A percentile compares a stretch with the other conserved stretches of the same genome.
phyloP scores from a whole-genome alignment of 2,113 vertebrate genomes.

The Salvelinus alpinus region DNA sequence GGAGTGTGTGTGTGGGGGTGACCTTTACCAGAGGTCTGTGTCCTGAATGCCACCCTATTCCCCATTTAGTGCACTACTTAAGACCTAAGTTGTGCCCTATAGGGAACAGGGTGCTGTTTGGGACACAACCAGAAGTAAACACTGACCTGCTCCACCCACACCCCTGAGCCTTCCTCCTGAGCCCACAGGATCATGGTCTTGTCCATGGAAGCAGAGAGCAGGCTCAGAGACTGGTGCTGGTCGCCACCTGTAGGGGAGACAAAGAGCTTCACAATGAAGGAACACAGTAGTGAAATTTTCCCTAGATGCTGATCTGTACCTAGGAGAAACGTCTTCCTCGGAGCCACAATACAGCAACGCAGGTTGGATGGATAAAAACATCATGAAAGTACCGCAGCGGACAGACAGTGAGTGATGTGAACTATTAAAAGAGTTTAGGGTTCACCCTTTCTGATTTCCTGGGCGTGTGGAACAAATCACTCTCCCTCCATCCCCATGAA shows the following conservation, averaged over 20 bases:
- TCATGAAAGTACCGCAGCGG: neutral
- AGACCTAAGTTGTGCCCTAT: too few species aligned
- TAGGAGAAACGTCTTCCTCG: slow-evolving; percentile 82
- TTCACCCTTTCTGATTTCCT: neutral
- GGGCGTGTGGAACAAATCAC: neutral
- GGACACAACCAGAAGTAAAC: neutral
- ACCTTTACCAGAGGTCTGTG: neutral
- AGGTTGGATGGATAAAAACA: neutral
- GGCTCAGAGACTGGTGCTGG: slow-evolving; percentile 81
- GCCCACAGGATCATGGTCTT: slow-evolving; percentile 98
- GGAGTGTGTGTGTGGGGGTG: neutral
- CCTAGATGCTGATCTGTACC: slow-evolving; percentile 81
- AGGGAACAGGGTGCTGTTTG: neutral
- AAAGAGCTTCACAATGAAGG: neutral
- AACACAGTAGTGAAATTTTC: too few species aligned
- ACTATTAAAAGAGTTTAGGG: neutral
- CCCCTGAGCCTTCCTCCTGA: slow-evolving; percentile 90
- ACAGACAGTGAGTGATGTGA: neutral
- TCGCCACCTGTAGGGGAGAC: slow-evolving; percentile 78
- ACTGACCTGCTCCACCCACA: slow-evolving; percentile 94
- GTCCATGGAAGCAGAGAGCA: slow-evolving; percentile 96
- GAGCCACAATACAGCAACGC: slow-evolving; percentile 63
- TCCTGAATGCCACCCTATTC: neutral
- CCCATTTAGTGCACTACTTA: too few species aligned
- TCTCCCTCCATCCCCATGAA: too few species aligned